phyloP scores from a whole-genome alignment of 2,888 invertebrate genomes.

The Andricus curvator region DNA sequence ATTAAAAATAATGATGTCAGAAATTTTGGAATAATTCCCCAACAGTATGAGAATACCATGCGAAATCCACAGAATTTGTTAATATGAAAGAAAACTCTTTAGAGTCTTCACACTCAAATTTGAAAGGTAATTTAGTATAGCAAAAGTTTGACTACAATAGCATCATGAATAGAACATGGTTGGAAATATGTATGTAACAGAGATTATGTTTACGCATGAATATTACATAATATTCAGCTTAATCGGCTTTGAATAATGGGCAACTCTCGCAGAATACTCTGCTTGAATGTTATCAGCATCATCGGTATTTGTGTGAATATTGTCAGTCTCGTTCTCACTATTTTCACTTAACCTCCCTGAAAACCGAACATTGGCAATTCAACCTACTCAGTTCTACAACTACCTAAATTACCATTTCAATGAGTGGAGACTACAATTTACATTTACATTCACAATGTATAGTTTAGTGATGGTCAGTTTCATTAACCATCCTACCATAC shows the following conservation, averaged over 20 bases:
- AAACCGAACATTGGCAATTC: slow-evolving; percentile 9
- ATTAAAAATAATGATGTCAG: no score
- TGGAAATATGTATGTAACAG: not conserved
- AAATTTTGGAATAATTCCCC: no score
- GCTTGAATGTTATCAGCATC: slow-evolving; percentile 7
- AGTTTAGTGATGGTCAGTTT: not conserved
- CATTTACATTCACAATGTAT: not conserved
- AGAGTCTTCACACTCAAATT: not conserved
- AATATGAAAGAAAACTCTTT: not conserved
- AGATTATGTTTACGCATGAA: slow-evolving; percentile 26
- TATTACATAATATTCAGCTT: slow-evolving; percentile 24
- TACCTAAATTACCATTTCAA: not conserved
- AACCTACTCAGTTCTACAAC: not conserved
- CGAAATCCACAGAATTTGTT: no score
- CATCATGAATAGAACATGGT: slow-evolving; percentile 20
- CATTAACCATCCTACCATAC: not conserved
- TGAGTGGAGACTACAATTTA: slow-evolving; percentile 3
- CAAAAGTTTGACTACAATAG: not conserved
- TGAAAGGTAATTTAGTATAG: not conserved
- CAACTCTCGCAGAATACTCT: slow-evolving; percentile 19
- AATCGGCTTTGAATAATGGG: slow-evolving; percentile 27
- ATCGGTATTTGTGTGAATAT: slow-evolving; percentile 6
- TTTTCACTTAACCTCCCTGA: slow-evolving; percentile 1
- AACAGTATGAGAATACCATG: no score
- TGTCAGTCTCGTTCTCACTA: slow-evolving; percentile 29